phyloP scores from a whole-genome alignment of 2,888 invertebrate genomes.

The Amorpha juglandis region DNA sequence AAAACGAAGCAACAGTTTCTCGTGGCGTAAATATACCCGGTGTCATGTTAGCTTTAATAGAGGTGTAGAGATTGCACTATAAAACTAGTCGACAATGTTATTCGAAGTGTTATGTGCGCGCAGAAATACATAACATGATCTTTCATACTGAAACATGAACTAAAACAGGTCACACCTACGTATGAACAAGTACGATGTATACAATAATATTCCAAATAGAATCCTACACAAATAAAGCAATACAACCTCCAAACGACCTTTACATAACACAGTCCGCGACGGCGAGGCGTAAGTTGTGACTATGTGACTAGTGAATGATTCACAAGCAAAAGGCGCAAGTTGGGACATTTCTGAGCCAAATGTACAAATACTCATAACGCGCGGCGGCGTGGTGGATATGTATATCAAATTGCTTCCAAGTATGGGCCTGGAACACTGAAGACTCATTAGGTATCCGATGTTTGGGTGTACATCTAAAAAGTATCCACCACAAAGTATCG shows the following conservation, averaged over 20 bases:
- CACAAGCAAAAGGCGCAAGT: conserved; percentile 27
- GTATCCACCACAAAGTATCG: too few relatives aligned
- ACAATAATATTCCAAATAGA: conserved; percentile 9
- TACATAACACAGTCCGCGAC: conserved; percentile 17
- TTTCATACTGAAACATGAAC: not conserved
- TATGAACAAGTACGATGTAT: not conserved
- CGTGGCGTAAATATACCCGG: too few relatives aligned
- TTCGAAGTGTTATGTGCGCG: too few relatives aligned
- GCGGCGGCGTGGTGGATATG: not conserved
- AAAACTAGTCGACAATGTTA: too few relatives aligned
- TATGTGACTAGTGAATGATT: too few relatives aligned
- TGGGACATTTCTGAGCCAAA: not conserved
- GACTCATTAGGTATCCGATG: too few relatives aligned
- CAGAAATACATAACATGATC: too few relatives aligned
- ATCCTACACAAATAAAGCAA: not conserved
- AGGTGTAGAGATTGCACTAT: too few relatives aligned
- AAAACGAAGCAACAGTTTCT: too few relatives aligned
- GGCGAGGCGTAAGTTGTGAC: not conserved
- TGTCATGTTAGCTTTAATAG: too few relatives aligned
- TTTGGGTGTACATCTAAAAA: too few relatives aligned
- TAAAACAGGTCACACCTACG: not conserved
- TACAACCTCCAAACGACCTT: conserved; percentile 23
- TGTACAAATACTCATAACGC: not conserved
- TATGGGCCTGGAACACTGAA: too few relatives aligned
- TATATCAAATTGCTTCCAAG: not conserved